phyloP scores from a whole-genome alignment of 2,888 invertebrate genomes.

The Lobophora halterata region DNA sequence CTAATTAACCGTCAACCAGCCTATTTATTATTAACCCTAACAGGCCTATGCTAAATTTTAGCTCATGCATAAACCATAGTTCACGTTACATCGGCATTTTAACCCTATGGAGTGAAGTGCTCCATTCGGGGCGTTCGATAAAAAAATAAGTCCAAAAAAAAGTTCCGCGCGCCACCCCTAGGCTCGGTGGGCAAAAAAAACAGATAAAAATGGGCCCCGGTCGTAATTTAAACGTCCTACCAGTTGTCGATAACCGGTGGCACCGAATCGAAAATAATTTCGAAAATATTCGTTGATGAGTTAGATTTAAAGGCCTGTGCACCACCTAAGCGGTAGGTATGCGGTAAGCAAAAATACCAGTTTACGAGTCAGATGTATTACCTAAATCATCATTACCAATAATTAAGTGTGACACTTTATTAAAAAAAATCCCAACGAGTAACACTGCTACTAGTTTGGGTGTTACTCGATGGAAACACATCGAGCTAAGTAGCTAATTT shows the following conservation, averaged over 20 bases:
- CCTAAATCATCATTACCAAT: no score
- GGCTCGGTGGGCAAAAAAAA: conserved; percentile 67
- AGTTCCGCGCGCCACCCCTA: conserved; percentile 65
- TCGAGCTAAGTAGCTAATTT: no score
- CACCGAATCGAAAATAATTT: conserved; percentile 26
- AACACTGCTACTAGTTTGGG: no score
- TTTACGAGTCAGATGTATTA: no score
- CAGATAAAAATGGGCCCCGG: conserved; percentile 68
- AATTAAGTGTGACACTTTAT: no score
- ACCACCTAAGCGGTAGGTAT: no score
- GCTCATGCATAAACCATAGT: conserved; percentile 23
- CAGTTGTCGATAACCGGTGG: conserved; percentile 67
- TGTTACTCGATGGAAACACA: no score
- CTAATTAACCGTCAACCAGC: background rate
- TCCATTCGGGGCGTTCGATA: conserved; percentile 55
- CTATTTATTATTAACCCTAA: background rate
- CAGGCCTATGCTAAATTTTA: background rate
- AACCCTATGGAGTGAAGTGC: conserved; percentile 60
- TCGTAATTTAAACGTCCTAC: conserved; percentile 77
- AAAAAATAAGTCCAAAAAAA: conserved; percentile 59
- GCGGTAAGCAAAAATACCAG: no score
- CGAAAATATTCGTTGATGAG: conserved; percentile 15
- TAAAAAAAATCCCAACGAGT: no score
- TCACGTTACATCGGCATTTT: conserved; percentile 58
- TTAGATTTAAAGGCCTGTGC: conserved; percentile 12